Base-by-base conservation (phyloP, 1,140 invertebrate species). In the Drosophila repletoides region DNA sequence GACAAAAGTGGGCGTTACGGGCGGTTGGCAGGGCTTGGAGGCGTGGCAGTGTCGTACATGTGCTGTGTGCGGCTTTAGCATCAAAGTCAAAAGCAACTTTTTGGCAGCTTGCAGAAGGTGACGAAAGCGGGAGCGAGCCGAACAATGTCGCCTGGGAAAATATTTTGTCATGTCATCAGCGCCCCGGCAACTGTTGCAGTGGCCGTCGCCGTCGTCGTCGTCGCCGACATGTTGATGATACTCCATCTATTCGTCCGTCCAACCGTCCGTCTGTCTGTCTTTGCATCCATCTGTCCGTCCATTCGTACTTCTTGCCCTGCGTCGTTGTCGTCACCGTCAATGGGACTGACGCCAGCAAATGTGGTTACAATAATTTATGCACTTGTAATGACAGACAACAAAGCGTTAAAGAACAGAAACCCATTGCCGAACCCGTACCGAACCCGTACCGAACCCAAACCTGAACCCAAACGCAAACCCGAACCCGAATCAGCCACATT, bases 311-410 rank as follows among this genome's bases (percentile, higher is more conserved):
- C n/a, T n/a, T 9, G 26, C 14, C n/a, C 7, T 5, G 36, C 29
- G 48, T 48, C 34, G 48, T 49, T 68, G 43, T 48, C 40, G 28
- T 38, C 71, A 29, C 28, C 24, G 65, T 36, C 53, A 46, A 60
- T 58, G 69, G 56, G 31, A 59, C 59, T 60, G 71, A 60, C 72
- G 80, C 73, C 79, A 76, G 61, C 79, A 86, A 84, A 84, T 84
- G 80, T 75, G 80, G 80, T 84, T 84, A 84, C 80, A 84, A 86
- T 84, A 86, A 84, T 84, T 84, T 84, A 84, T 84, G 80, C 80
- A 84, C 80, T 84, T 86, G 80, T 84, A 84, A 84, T 84, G 80
- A 84, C 80, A 79, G 75, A 86, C 80, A 84, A 84, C 80, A 84
- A 84, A 80, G 76, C 80, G 71, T 83, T 79, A 81, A 79, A 79